Conservation (phyloP, 2,888 invertebrate genomes). For the Tuberolachnus salignus region DNA sequence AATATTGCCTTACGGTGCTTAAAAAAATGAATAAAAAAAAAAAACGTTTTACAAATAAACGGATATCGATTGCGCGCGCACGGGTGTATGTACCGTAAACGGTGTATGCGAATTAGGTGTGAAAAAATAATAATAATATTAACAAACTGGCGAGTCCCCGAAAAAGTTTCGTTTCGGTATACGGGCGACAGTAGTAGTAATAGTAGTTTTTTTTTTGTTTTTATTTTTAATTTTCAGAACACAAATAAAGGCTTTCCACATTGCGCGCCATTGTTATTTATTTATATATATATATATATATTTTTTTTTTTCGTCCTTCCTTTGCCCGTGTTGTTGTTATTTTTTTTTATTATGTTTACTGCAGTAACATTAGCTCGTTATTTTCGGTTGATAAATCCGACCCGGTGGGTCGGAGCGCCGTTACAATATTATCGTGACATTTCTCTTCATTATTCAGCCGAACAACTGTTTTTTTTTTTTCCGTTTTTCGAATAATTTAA, state of each 20-base stretch:
- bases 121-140: no score
- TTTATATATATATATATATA: neutral
- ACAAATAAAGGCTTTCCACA: neutral
- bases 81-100: neutral
- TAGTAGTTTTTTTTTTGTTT: no score
- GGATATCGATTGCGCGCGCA: neutral
- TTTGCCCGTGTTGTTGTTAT: neutral
- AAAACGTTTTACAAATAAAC: no score
- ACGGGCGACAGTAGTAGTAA: no score
- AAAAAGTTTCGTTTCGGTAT: slow-evolving; percentile 1
- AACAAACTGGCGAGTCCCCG: no score
- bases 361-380: slow-evolving; percentile 24
- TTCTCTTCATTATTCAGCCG: slow-evolving; percentile 15
- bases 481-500: no score
- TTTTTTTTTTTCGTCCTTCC: no score
- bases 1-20: no score
- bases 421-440: slow-evolving; percentile 37
- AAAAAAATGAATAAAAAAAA: no score
- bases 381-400: slow-evolving; percentile 38
- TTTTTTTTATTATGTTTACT: slow-evolving; percentile 40
- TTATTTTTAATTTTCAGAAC: slow-evolving; percentile 17
- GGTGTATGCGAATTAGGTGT: no score
- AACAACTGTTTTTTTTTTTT: no score
- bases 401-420: neutral
- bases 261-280: neutral